phyloP scores from a whole-genome alignment of 2,888 invertebrate species.

The Sphaerophoria taeniata region DNA sequence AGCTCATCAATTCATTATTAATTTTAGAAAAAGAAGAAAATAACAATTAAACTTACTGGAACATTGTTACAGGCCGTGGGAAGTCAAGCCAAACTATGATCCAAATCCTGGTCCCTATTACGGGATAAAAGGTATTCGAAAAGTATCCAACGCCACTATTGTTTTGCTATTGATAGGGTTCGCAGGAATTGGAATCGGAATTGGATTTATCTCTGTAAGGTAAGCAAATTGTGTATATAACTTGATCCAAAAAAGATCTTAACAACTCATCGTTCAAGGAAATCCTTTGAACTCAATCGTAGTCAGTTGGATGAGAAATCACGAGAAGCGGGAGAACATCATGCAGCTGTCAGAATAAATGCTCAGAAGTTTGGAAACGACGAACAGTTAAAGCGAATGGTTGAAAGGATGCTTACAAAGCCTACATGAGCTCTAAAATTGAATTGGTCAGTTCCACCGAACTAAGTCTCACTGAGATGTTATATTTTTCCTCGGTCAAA shows the following conservation, averaged over 20 bases:
- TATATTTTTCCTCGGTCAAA: too few relatives aligned
- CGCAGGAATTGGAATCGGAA: constrained; percentile 84
- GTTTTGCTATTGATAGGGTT: constrained; percentile 85
- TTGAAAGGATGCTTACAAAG: constrained; percentile 76
- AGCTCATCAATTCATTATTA: constrained; percentile 14
- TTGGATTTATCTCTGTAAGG: constrained; percentile 87
- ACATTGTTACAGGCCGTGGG: constrained; percentile 77
- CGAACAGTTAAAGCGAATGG: constrained; percentile 82
- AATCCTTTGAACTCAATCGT: constrained; percentile 84
- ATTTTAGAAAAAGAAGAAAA: not conserved
- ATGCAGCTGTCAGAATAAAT: constrained; percentile 84
- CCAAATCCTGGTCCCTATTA: constrained; percentile 85
- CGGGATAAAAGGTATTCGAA: constrained; percentile 85
- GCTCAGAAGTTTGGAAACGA: constrained; percentile 85
- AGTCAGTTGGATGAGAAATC: constrained; percentile 83
- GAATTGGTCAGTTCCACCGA: too few relatives aligned
- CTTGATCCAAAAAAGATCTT: not conserved
- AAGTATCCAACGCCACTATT: constrained; percentile 86
- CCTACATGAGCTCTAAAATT: constrained; percentile 16
- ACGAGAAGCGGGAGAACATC: constrained; percentile 83
- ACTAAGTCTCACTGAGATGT: too few relatives aligned
- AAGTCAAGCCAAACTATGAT: constrained; percentile 77
- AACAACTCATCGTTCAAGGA: constrained; percentile 80
- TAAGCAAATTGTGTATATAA: constrained; percentile 78
- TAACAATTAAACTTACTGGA: not conserved